Base-by-base conservation (phyloP, 2,797 vertebrate species). In the Dendrocincla tyrannina region DNA sequence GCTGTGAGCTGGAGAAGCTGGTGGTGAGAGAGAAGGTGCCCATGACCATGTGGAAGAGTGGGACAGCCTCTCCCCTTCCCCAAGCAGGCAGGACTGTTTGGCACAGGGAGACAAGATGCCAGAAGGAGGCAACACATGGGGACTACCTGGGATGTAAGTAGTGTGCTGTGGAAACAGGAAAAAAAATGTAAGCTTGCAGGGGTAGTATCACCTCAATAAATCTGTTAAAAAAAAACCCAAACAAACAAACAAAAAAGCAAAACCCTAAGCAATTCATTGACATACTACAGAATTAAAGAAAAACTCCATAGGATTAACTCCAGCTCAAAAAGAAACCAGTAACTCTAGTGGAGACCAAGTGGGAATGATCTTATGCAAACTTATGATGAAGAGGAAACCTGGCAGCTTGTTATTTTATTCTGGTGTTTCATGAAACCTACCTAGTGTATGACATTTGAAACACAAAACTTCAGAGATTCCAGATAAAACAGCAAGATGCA, bases 361-460 rank as follows among this genome's bases (percentile, higher is more conserved):
- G 20, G 11, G 32, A 62, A 80, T 92, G 68, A 79, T 5, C 24
- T 62, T 39, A 55, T 19, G 25, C 19, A 88, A 73, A 84, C 28
- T 56, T 52, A 44, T 30, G n/a, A 47, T 64, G 46, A 91, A 91
- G 14, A n/a, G 24, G 18, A 41, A 90, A 66, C 37, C 8, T 39
- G 7, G 42, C 19, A 73, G 50, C 32, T 91, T 91, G 89, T 70
- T 93, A 30, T 91, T 97, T 94, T 76, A 8, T n/a, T 88, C 17
- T 60, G 33, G 15, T 8, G 32, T 88, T 62, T 67, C 6, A 20
- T 30, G n/a, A 80, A 92, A 78, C 62, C 50, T 76, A n/a, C 24
- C 19, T 77, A 89, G 74, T 76, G 17, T 56, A 67, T 91, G 74
- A 89, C 32, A 93, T 95, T 85, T 94, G 72, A 82, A 94, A 89